These are phyloP conservation scores for Pithys albifrons DNA, from an alignment of 2,113 vertebrate species.

Conservation along the genomic window DNA sequence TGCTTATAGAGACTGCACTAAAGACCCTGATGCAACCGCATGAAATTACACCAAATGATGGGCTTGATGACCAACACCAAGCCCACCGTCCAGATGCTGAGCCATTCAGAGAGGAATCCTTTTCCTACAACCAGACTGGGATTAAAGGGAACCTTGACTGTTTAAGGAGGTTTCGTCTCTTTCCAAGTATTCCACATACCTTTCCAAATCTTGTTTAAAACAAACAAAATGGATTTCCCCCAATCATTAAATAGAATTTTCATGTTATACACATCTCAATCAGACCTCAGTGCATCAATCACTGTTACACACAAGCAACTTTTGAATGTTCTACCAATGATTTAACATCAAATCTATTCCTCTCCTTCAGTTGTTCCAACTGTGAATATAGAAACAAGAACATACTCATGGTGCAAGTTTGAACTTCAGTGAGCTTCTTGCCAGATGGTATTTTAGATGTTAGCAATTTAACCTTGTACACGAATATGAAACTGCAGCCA, in stretches of 20 bases:
- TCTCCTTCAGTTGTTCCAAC: neutral
- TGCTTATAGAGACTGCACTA: neutral
- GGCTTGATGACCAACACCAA: neutral
- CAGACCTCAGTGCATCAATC: neutral
- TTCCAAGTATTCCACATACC: neutral
- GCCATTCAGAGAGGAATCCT: neutral
- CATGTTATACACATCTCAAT: neutral
- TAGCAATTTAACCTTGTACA: neutral
- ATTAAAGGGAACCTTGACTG: neutral
- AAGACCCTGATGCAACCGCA: neutral
- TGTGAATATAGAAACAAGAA: neutral
- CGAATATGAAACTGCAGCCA: neutral
- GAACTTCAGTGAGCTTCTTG: neutral
- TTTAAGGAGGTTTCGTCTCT: neutral
- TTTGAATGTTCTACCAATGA: neutral
- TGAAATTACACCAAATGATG: neutral
- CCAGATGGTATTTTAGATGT: neutral
- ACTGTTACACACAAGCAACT: neutral
- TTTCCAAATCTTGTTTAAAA: neutral
- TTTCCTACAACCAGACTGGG: neutral
- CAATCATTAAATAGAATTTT: neutral
- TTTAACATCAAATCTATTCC: neutral
- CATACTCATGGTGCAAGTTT: neutral
- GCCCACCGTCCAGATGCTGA: neutral
- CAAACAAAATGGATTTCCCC: neutral